Percentiles rank a stretch among this genome's conserved stretches.
Evolutionary conservation across 1,140 invertebrate species (phyloP).

Genomic region (Gonatopus flavifemur): DNA sequence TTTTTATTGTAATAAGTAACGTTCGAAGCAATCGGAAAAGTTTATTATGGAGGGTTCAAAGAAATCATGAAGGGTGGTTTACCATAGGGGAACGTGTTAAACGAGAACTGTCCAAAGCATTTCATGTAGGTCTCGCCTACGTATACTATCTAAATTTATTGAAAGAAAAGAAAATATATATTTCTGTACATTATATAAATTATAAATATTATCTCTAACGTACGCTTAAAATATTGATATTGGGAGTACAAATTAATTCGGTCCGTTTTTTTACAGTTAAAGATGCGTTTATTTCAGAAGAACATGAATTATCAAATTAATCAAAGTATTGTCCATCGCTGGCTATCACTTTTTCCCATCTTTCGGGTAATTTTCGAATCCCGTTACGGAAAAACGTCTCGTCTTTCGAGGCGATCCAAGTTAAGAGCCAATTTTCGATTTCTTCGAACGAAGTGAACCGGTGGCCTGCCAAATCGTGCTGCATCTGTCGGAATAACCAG

Average conservation of each 20-base stretch:
- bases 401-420: no score
- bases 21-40: neutral
- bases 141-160: conserved; percentile 3
- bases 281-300: neutral
- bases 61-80: neutral
- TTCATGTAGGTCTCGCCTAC: conserved; percentile 9
- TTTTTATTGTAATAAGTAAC: neutral
- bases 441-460: no score
- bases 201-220: conserved; percentile 9
- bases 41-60: neutral
- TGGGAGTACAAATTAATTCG: conserved; percentile 3
- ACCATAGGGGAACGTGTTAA: neutral
- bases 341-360: no score
- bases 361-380: no score
- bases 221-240: conserved; percentile 7
- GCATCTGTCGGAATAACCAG: no score
- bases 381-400: no score
- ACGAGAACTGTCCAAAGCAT: conserved; percentile 2
- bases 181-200: conserved; percentile 15
- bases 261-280: neutral
- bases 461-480: no score
- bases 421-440: no score
- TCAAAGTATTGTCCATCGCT: neutral
- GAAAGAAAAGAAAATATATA: conserved; percentile 12
- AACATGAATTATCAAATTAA: conserved; percentile 12